Conservation (phyloP, 2,113 vertebrate genomes). For the Miniopterus natalensis region DNA sequence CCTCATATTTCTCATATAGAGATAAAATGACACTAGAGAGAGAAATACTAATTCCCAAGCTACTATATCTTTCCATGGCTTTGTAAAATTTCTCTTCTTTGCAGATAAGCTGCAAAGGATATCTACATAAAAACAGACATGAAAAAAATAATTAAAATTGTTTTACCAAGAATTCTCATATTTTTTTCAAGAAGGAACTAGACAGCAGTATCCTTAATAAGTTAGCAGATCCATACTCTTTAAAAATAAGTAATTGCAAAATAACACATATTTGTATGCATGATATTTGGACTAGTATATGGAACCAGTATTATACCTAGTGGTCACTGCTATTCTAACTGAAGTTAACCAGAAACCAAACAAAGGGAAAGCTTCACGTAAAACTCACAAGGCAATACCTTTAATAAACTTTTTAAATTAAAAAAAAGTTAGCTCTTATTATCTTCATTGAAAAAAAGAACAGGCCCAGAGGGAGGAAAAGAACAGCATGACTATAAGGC, state of each 20-base stretch:
- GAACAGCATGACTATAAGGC: not conserved
- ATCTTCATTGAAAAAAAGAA: not conserved
- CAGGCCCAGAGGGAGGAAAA: not conserved
- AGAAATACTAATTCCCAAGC: slow-evolving; percentile 23
- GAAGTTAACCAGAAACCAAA: not conserved
- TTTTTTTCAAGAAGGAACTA: not conserved
- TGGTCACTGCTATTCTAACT: not conserved
- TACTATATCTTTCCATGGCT: not conserved
- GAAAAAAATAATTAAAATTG: not conserved
- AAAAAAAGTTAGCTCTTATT: not conserved
- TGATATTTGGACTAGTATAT: not conserved
- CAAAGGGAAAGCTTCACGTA: not conserved
- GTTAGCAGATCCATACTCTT: not conserved
- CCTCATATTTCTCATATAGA: slow-evolving; percentile 21
- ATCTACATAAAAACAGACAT: slow-evolving; percentile 59
- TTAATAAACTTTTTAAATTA: not conserved
- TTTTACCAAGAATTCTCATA: not conserved
- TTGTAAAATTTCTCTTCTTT: slow-evolving; percentile 57
- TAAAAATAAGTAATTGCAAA: slow-evolving; percentile 45
- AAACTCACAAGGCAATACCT: not conserved
- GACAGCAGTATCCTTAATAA: not conserved
- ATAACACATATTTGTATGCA: not conserved
- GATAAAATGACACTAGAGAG: slow-evolving; percentile 27
- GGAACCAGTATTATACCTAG: not conserved
- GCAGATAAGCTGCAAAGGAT: slow-evolving; percentile 45